phyloP scores from a whole-genome alignment of 2,113 vertebrate genomes.

The Xiphophorus couchianus region DNA sequence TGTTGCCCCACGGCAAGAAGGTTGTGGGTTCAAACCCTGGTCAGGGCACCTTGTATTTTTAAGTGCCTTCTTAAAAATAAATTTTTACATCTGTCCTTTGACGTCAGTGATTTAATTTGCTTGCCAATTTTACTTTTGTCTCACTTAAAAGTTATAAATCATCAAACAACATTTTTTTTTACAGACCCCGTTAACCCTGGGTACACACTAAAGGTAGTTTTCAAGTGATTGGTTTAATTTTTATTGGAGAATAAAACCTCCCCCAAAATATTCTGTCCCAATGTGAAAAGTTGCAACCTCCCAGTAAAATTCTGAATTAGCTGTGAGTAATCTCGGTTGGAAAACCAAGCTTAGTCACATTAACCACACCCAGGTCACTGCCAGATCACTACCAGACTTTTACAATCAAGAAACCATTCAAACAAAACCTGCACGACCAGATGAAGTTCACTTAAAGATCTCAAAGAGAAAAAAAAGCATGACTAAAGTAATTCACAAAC shows the following conservation, averaged over 20 bases:
- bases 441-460: not conserved
- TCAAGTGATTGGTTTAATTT: too few species aligned
- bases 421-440: not conserved
- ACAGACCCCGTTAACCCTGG: not conserved
- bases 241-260: not conserved
- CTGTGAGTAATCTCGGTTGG: not conserved
- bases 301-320: not conserved
- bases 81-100: not conserved
- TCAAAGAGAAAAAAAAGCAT: not conserved
- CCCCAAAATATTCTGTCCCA: not conserved
- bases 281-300: not conserved
- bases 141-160: not conserved
- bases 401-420: too few species aligned
- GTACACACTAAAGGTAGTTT: not conserved
- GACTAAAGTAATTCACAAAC: too few species aligned
- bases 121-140: not conserved
- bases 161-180: not conserved
- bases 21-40: not conserved
- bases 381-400: too few species aligned
- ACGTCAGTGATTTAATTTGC: not conserved
- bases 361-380: not conserved
- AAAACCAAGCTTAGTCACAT: not conserved
- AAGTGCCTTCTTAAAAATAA: constrained; percentile 13
- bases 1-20: not conserved
- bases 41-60: constrained; percentile 3